Evolutionary conservation across 2,888 invertebrate genomes (phyloP).

Genomic region (Tricholauxania praeusta): DNA sequence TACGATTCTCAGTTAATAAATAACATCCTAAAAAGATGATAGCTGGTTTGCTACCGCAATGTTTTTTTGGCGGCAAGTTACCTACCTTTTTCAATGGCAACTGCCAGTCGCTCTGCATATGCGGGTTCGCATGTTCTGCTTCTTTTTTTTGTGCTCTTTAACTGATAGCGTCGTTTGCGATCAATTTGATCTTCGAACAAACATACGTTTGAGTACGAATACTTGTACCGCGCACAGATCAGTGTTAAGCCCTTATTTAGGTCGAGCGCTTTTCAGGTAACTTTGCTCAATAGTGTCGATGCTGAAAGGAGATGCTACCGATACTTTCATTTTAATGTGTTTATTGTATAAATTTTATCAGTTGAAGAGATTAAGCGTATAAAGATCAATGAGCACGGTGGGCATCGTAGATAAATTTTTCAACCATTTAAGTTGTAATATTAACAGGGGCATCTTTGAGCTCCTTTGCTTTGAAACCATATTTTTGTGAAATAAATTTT

Average conservation of each 20-base stretch:
- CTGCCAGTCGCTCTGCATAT: conserved; percentile 6
- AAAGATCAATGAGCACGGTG: too few relatives aligned
- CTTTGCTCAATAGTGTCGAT: neutral
- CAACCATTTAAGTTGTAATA: too few relatives aligned
- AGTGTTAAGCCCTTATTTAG: conserved; percentile 16
- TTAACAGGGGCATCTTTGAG: too few relatives aligned
- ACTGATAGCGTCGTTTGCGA: conserved; percentile 23
- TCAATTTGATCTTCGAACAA: conserved; percentile 6
- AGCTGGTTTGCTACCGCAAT: conserved; percentile 2
- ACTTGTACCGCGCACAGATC: neutral
- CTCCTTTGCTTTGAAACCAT: too few relatives aligned
- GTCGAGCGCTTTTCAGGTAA: too few relatives aligned
- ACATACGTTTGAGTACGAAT: neutral
- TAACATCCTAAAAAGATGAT: conserved; percentile 34
- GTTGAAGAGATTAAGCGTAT: neutral
- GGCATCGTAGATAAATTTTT: too few relatives aligned
- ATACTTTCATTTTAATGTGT: conserved; percentile 31
- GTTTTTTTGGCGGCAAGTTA: too few relatives aligned
- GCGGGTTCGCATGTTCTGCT: neutral
- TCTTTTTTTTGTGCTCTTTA: neutral
- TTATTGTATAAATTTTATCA: conserved; percentile 28
- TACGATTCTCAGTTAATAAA: conserved; percentile 38
- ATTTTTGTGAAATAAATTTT: too few relatives aligned
- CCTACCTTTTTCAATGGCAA: neutral
- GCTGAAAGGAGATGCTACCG: neutral